A percentile compares a stretch with the other conserved stretches of the same genome.
Conservation (phyloP, 2,113 vertebrate genomes). For the Pteronura brasiliensis region DNA sequence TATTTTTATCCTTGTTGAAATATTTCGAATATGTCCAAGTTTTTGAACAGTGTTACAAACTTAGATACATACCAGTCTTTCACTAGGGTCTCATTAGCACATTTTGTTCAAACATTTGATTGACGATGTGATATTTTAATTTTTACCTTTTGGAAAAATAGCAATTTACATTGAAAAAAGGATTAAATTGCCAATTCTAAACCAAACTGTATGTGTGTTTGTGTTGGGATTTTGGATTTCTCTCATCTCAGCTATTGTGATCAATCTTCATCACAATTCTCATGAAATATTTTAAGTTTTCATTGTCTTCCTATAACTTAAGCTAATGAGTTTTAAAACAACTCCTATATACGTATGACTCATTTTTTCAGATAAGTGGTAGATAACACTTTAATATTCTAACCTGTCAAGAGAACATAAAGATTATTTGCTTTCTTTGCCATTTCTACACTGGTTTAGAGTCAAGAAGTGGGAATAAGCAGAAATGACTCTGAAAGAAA, state of each 20-base stretch:
- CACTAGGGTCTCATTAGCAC: not conserved
- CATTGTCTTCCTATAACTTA: not conserved
- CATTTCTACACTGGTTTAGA: not conserved
- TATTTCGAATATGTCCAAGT: not conserved
- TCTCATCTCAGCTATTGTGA: not conserved
- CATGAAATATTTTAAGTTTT: conserved; percentile 34
- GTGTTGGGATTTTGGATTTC: not conserved
- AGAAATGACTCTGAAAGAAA: conserved; percentile 8
- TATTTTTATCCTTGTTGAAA: not conserved
- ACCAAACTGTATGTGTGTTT: not conserved
- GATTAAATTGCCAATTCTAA: not conserved
- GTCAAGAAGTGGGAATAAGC: not conserved
- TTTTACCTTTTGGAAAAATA: not conserved
- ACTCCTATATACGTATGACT: not conserved
- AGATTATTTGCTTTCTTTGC: conserved; percentile 34
- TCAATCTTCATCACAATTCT: not conserved
- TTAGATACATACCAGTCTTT: not conserved
- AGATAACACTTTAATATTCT: not conserved
- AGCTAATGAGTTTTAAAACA: conserved; percentile 25
- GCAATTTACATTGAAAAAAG: not conserved
- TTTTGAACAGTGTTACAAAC: not conserved
- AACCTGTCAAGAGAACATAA: not conserved
- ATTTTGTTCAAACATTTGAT: conserved; percentile 20
- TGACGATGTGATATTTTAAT: not conserved
- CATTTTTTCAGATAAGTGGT: not conserved